Evolutionary conservation across 2,113 vertebrate species (phyloP), one percentile per base, ranked within the genome.

Genomic region (Scomber japonicus): DNA sequence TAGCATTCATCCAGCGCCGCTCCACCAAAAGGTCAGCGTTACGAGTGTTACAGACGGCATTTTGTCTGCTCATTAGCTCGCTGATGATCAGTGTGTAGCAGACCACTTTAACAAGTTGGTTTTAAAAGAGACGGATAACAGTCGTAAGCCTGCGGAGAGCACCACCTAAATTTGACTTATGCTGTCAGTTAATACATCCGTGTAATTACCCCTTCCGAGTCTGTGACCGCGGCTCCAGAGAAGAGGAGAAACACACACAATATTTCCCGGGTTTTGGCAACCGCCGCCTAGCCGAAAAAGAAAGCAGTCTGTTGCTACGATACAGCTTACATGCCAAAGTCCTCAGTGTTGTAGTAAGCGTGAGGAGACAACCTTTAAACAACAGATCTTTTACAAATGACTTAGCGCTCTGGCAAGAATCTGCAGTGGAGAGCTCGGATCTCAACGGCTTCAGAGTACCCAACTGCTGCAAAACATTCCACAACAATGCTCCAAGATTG

Each of bases 231-330:
- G 49, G 44, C 19, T n/a, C 1, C 31, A 67, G 11, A 9, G 35
- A 9, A 40, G 35, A 70, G 35, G n/a, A 16, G 45, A 77, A 50
- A 27, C 12, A 17, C 7, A 57, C 7, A 57, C 12, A 75, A 49
- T 60, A 50, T 46, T 71, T 7, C 31, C 12, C 21, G 21, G 53
- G 16, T 1, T 5, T 66, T 72, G 66, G 54, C 67, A 70, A 57
- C 21, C 13, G 30, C 11, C 2, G 17, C 30, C 30, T 8, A 3
- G 53, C 60, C 35, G 4, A 54, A 69, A 53, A 15, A 61, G 21
- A 70, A 68, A 48, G 56, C 35, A 71, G 24, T 44, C 35, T 51
- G 89, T 89, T 89, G 80, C 80, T 88, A 86, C 62, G 78, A 85
- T 80, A 85, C 77, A 50, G 57, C 44, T 31, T 17, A 51, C 31